Evolutionary conservation across 1,140 invertebrate species (phyloP).

Genomic region (Psilanteris sp.): DNA sequence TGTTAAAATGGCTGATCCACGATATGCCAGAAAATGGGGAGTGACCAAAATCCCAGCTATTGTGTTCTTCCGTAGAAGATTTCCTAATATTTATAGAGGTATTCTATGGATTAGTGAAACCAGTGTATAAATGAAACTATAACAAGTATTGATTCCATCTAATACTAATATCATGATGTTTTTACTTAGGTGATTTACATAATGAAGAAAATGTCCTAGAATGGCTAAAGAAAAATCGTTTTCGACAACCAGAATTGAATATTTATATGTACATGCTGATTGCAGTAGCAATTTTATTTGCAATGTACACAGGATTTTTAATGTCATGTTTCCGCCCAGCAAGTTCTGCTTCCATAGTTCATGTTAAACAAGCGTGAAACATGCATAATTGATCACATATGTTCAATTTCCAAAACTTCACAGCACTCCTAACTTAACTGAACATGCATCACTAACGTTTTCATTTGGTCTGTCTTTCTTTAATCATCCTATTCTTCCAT

Average conservation of each 20-base stretch:
- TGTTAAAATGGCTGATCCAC: constrained; percentile 94
- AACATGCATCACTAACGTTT: constrained; percentile 38
- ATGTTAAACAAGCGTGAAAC: constrained; percentile 84
- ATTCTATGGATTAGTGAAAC: too few species aligned
- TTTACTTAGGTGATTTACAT: constrained; percentile 88
- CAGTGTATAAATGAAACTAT: too few species aligned
- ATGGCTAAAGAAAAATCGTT: constrained; percentile 95
- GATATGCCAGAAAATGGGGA: constrained; percentile 97
- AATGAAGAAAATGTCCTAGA: constrained; percentile 94
- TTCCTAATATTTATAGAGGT: constrained; percentile 97
- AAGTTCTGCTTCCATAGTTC: constrained; percentile 79
- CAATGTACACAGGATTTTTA: constrained; percentile 94
- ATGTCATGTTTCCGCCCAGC: constrained; percentile 91
- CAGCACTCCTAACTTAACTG: constrained; percentile 53
- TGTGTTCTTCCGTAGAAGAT: constrained; percentile 95
- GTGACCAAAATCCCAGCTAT: constrained; percentile 94
- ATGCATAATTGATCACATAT: constrained; percentile 10
- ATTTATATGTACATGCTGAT: constrained; percentile 96
- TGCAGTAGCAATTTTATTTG: constrained; percentile 90
- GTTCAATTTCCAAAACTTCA: constrained; percentile 61
- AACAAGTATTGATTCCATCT: too few species aligned
- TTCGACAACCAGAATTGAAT: constrained; percentile 94
- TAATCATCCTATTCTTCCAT: constrained; percentile 29
- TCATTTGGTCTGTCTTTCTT: constrained; percentile 43
- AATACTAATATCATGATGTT: too few species aligned